Percentiles rank a stretch among this genome's conserved stretches.
These are phyloP conservation scores for Microcaecilia unicolor DNA, from an alignment of 2,797 vertebrate species.

Conservation along the genomic window DNA sequence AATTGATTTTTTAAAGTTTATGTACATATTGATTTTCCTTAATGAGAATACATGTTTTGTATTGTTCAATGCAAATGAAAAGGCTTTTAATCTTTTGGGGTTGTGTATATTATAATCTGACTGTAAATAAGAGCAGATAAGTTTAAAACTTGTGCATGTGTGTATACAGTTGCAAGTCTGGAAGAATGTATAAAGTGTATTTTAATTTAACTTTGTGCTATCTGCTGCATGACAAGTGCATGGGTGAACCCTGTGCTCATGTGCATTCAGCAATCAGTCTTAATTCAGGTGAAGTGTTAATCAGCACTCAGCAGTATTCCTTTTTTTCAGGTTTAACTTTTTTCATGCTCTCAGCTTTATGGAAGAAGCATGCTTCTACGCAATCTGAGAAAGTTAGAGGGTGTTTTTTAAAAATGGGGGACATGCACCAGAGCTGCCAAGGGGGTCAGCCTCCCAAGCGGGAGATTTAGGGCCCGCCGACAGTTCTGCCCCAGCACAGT, in stretches of 20 bases:
- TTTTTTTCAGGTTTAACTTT: slow-evolving; percentile 58
- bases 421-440: no score
- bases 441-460: no score
- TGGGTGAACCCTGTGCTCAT: slow-evolving; percentile 67
- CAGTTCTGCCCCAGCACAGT: no score
- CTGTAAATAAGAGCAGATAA: slow-evolving; percentile 90
- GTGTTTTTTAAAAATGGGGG: no score
- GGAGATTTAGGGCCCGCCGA: no score
- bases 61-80: slow-evolving; percentile 85
- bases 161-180: slow-evolving; percentile 93
- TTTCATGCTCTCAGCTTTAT: slow-evolving; percentile 57
- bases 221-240: slow-evolving; percentile 67
- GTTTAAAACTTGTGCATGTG: slow-evolving; percentile 93
- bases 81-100: slow-evolving; percentile 86
- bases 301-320: slow-evolving; percentile 56
- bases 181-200: slow-evolving; percentile 67
- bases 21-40: slow-evolving; percentile 98
- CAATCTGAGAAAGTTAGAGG: not conserved
- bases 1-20: slow-evolving; percentile 66
- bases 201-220: slow-evolving; percentile 73
- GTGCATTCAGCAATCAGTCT: slow-evolving; percentile 57
- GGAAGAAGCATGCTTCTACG: slow-evolving; percentile 49
- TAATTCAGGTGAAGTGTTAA: slow-evolving; percentile 54
- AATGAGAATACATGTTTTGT: slow-evolving; percentile 97
- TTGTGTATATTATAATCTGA: slow-evolving; percentile 92